These are phyloP conservation scores for Daboia siamensis DNA, from an alignment of 2,113 vertebrate genomes.

Conservation along the genomic window DNA sequence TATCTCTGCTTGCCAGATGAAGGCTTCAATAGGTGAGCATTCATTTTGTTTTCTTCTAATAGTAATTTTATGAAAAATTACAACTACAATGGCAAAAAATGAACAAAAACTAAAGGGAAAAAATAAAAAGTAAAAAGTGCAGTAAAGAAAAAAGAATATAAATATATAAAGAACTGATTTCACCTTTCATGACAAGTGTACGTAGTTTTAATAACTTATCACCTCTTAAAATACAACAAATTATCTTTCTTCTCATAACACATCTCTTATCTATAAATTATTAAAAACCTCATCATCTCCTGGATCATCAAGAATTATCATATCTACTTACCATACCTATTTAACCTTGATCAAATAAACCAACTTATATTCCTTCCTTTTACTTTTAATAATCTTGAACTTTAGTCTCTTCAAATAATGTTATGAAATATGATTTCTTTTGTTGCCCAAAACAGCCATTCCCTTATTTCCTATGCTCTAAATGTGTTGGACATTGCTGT, in stretches of 20 bases:
- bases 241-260: neutral
- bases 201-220: neutral
- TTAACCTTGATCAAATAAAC: neutral
- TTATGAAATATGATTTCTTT: neutral
- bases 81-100: neutral
- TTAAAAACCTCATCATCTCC: neutral
- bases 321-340: neutral
- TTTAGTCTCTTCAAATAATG: neutral
- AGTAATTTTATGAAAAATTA: neutral
- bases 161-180: neutral
- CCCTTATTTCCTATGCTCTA: neutral
- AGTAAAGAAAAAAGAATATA: neutral
- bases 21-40: slow-evolving; percentile 66
- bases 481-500: neutral
- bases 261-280: neutral
- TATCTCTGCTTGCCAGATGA: slow-evolving; percentile 70
- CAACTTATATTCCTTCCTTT: neutral
- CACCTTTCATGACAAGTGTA: neutral
- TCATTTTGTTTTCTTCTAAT: slow-evolving; percentile 31
- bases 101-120: neutral
- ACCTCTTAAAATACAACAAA: neutral
- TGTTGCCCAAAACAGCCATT: neutral
- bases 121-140: neutral
- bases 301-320: neutral
- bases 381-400: neutral